phyloP scores from a whole-genome alignment of 2,797 vertebrate genomes.

The Acanthis flammea region DNA sequence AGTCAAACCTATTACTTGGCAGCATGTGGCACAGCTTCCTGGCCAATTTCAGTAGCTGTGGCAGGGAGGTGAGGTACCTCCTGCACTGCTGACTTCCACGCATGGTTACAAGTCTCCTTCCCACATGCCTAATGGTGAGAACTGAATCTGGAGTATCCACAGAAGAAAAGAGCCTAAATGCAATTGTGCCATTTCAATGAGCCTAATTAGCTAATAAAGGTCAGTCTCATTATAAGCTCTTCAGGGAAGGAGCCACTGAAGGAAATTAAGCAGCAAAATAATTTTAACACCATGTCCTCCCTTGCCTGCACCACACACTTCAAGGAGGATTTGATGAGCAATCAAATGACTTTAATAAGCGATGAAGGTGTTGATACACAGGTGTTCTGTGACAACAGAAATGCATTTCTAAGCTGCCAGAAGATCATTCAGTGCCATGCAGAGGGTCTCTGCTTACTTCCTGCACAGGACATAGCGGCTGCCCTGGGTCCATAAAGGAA shows the following conservation, averaged over 20 bases:
- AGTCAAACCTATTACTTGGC: not conserved
- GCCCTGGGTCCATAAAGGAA: not conserved
- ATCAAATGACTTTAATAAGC: not conserved
- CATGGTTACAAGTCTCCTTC: not conserved
- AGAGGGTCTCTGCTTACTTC: not conserved
- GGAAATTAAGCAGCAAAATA: slow-evolving; percentile 2
- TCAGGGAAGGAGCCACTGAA: slow-evolving; percentile 49
- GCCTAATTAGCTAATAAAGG: slow-evolving; percentile 67
- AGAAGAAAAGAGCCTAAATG: slow-evolving; percentile 19
- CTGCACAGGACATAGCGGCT: not conserved
- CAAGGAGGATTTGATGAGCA: not conserved
- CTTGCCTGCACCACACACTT: not conserved
- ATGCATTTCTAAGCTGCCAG: not conserved
- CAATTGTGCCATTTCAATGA: not conserved
- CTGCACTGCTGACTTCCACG: not conserved
- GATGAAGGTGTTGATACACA: not conserved
- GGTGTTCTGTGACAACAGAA: not conserved
- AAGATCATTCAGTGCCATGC: not conserved
- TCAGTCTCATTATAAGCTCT: slow-evolving; percentile 66
- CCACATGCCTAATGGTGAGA: not conserved
- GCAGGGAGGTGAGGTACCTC: not conserved
- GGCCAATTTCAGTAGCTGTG: not conserved
- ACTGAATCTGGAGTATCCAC: not conserved
- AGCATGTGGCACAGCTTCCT: not conserved
- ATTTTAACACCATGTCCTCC: slow-evolving; percentile 27